Base-by-base conservation (phyloP, 2,113 vertebrate genomes). In the Megalops atlanticus region DNA sequence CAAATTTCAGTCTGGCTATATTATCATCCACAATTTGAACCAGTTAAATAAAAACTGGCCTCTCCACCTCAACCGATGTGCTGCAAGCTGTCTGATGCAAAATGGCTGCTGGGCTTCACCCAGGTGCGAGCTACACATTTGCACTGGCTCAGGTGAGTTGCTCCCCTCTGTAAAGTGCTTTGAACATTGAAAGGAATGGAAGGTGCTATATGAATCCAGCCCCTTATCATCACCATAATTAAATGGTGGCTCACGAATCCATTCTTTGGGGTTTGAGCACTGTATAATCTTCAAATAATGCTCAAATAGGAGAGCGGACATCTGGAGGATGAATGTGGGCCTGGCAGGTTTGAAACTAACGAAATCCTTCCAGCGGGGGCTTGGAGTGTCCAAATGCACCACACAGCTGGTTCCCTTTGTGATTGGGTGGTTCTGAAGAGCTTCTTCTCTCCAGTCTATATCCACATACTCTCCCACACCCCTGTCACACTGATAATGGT, bases 231-330 rank as follows among this genome's bases (percentile, higher is more conserved):
- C 31, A 7, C 58, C 14, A 15, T 64, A 11, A 21, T 64, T 31
- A 64, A 64, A 64, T 24, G 58, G 24, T 64, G 11, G 31, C n/a
- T 49, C 33, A 72, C 31, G 47, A n/a, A 78, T 78, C 40, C 8
- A 71, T 33, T 38, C 68, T 77, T 39, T 64, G 40, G n/a, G 41
- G 64, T 43, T 43, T 47, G 2, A 47, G 27, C 41, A 38, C 27
- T 36, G 15, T 15, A 72, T 71, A 80, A 80, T 72, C 68, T 80
- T 47, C 33, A 80, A 38, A 52, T 64, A 49, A 52, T 52, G 58
- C 5, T 7, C 21, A 24, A 5, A 10, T 24, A 64, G 1, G n/a
- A 64, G 8, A 31, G 6, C 24, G n/a, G 24, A 64, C 58, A 31
- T 24, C 58, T 64, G 58, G 58, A 31, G 58, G 58, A 64, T 31